These are phyloP conservation scores for Hyperoplus lanceolatus DNA, from an alignment of 2,797 vertebrate genomes.

Conservation along the genomic window DNA sequence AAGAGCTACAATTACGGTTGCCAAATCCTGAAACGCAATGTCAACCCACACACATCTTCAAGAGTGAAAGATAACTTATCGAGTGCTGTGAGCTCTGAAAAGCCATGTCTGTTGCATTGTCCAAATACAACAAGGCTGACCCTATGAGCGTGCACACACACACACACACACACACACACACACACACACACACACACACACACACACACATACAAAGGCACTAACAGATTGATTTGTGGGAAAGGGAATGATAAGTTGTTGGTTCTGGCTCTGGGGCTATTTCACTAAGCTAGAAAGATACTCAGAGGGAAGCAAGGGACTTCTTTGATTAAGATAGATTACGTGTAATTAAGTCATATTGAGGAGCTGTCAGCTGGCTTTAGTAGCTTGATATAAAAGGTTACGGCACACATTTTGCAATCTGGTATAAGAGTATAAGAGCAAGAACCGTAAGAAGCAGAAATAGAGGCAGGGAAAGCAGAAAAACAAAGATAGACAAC, in stretches of 20 bases:
- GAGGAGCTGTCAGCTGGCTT: slow-evolving; percentile 41
- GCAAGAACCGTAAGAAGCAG: background rate
- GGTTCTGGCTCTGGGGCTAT: slow-evolving; percentile 53
- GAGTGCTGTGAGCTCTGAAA: slow-evolving; percentile 21
- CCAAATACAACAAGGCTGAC: slow-evolving; percentile 54
- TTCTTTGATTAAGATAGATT: slow-evolving; percentile 58
- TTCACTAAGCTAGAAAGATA: slow-evolving; percentile 48
- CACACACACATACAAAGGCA: slow-evolving; percentile 17
- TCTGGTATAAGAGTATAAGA: background rate
- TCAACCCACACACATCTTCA: slow-evolving; percentile 5
- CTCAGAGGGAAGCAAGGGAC: slow-evolving; percentile 24
- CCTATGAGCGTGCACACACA: background rate
- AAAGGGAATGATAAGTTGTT: slow-evolving; percentile 67
- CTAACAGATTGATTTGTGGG: slow-evolving; percentile 67
- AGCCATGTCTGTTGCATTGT: slow-evolving; percentile 15
- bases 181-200: slow-evolving; percentile 14
- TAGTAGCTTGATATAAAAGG: slow-evolving; percentile 5
- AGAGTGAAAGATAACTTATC: slow-evolving; percentile 14
- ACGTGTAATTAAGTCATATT: slow-evolving; percentile 42
- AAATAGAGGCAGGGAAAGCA: background rate
- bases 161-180: slow-evolving; percentile 40
- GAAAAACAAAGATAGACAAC: slow-evolving; percentile 16
- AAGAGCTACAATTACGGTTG: background rate
- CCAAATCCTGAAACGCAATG: background rate
- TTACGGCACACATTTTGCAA: slow-evolving; percentile 4